Evolutionary conservation across 2,797 vertebrate species (phyloP).

Genomic region (Pterois miles): DNA sequence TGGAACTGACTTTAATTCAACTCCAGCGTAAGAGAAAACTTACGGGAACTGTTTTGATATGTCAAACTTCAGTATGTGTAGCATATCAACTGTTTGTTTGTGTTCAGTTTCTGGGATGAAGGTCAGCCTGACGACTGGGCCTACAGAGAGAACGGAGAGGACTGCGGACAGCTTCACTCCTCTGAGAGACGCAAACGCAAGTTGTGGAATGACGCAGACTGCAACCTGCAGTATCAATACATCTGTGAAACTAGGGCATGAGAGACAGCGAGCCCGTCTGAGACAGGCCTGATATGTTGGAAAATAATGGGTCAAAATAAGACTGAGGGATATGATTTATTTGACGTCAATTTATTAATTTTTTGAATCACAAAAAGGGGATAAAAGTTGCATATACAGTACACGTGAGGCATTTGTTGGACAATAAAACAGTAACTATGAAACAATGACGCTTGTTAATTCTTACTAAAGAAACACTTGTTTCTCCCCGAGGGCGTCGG

Average conservation of each 20-base stretch:
- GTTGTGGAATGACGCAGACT: slow-evolving; percentile 78
- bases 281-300: background rate
- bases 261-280: background rate
- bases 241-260: slow-evolving; percentile 70
- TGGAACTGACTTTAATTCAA: slow-evolving; percentile 68
- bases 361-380: background rate
- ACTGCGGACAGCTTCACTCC: slow-evolving; percentile 76
- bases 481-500: background rate
- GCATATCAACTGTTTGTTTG: background rate
- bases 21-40: slow-evolving; percentile 60
- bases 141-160: slow-evolving; percentile 68
- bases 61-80: background rate
- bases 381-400: background rate
- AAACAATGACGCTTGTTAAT: background rate
- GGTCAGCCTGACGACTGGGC: slow-evolving; percentile 81
- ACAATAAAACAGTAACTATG: slow-evolving; percentile 14
- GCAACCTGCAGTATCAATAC: slow-evolving; percentile 36
- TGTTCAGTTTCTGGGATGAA: slow-evolving; percentile 71
- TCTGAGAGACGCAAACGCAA: background rate
- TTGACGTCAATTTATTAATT: background rate
- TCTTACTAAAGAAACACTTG: background rate
- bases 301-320: background rate
- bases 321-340: background rate
- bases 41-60: background rate
- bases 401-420: background rate